These are phyloP conservation scores for Cataglyphis rosenhaueri DNA, from an alignment of 2,888 invertebrate genomes.

Conservation along the genomic window DNA sequence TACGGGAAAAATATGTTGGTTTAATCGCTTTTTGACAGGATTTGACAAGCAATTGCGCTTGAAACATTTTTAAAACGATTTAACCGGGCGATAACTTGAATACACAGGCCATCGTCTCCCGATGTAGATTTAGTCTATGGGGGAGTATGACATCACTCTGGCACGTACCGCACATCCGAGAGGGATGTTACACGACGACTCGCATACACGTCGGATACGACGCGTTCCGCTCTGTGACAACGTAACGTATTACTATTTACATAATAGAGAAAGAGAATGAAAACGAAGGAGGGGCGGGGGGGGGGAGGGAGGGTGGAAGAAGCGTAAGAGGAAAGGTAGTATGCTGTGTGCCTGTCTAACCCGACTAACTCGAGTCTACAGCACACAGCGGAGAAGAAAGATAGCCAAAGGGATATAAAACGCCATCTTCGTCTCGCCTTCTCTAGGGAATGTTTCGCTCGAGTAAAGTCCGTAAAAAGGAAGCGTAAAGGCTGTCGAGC, in stretches of 20 bases:
- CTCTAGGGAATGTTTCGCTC: constrained; percentile 71
- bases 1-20: not conserved
- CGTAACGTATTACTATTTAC: constrained; percentile 71
- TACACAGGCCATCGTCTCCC: not conserved
- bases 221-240: constrained; percentile 56
- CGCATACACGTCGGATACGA: constrained; percentile 40
- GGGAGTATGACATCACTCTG: constrained; percentile 10
- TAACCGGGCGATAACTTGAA: not conserved
- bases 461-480: constrained; percentile 72
- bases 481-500: constrained; percentile 63
- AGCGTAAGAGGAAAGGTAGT: constrained; percentile 14
- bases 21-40: not conserved
- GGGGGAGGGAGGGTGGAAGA: not conserved
- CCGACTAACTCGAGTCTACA: constrained; percentile 66
- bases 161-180: constrained; percentile 25
- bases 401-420: constrained; percentile 72
- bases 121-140: constrained; percentile 18
- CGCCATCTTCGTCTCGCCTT: constrained; percentile 61
- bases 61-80: constrained; percentile 6
- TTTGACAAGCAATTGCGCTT: not conserved
- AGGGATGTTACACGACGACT: constrained; percentile 28
- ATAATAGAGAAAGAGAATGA: constrained; percentile 63
- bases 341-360: constrained; percentile 57
- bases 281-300: constrained; percentile 18
- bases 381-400: constrained; percentile 60